phyloP scores from a whole-genome alignment of 2,888 invertebrate species.

The Melikaiella ostensackeni region DNA sequence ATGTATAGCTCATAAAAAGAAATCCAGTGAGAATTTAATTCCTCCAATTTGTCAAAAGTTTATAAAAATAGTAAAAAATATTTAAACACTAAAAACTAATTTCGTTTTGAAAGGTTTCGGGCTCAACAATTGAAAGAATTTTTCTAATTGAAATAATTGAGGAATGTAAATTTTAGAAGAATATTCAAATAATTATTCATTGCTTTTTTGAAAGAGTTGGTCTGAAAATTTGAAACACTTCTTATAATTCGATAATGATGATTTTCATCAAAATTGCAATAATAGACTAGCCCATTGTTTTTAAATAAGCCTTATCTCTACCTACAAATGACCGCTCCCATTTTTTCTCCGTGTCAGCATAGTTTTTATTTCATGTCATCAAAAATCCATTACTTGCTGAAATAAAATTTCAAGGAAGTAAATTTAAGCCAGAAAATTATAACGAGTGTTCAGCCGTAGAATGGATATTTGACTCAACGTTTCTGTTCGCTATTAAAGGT shows the following conservation, averaged over 20 bases:
- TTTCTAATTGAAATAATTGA: background rate
- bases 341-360: background rate
- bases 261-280: background rate
- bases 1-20: constrained; percentile 5
- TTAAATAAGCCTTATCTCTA: background rate
- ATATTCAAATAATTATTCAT: background rate
- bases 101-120: no score
- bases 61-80: background rate
- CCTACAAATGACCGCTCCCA: background rate
- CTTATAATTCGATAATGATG: background rate
- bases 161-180: background rate
- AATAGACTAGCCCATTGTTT: background rate
- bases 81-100: background rate
- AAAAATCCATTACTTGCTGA: constrained; percentile 23
- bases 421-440: background rate
- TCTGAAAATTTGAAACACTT: background rate
- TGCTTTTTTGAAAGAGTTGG: background rate
- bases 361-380: constrained; percentile 21
- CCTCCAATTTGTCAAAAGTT: background rate
- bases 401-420: constrained; percentile 24
- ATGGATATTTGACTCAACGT: constrained; percentile 18
- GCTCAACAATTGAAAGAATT: background rate
- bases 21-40: background rate
- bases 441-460: constrained; percentile 3
- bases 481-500: background rate